phyloP scores from a whole-genome alignment of 2,113 vertebrate genomes.

The Platysternon megacephalum region DNA sequence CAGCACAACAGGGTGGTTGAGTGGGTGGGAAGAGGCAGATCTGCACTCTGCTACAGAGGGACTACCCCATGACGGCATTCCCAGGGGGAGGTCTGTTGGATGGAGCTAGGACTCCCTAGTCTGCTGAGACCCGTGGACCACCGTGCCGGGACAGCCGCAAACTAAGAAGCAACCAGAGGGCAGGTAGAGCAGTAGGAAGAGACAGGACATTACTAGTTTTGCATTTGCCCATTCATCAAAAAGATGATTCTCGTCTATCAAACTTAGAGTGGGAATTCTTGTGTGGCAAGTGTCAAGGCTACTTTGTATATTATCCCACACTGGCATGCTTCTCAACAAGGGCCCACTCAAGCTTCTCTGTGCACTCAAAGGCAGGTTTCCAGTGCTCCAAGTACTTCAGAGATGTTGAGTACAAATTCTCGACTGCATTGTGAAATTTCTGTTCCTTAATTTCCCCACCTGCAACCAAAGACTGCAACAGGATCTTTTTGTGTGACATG shows the following conservation, averaged over 20 bases:
- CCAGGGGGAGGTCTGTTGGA: too few relatives aligned
- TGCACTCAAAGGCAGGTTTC: neutral
- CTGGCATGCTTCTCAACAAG: neutral
- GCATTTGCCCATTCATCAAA: neutral
- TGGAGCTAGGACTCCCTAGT: too few relatives aligned
- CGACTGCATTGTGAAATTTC: neutral
- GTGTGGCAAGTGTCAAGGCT: neutral
- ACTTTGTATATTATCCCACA: neutral
- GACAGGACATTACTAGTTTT: neutral
- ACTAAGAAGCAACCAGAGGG: too few relatives aligned
- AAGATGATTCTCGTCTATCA: neutral
- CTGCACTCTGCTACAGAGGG: too few relatives aligned
- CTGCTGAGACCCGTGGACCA: too few relatives aligned
- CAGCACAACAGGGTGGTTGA: too few relatives aligned
- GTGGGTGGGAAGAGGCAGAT: too few relatives aligned
- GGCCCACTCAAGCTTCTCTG: neutral
- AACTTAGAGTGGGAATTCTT: neutral
- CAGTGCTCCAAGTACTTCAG: too few relatives aligned
- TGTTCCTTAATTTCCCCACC: neutral
- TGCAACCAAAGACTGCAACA: too few relatives aligned
- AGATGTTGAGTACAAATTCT: neutral
- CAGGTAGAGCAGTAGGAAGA: too few relatives aligned
- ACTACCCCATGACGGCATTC: too few relatives aligned
- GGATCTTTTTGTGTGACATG: neutral
- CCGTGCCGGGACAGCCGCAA: too few relatives aligned